Evolutionary conservation across 2,797 vertebrate species (phyloP).

Genomic region (Sebastes umbrosus): DNA sequence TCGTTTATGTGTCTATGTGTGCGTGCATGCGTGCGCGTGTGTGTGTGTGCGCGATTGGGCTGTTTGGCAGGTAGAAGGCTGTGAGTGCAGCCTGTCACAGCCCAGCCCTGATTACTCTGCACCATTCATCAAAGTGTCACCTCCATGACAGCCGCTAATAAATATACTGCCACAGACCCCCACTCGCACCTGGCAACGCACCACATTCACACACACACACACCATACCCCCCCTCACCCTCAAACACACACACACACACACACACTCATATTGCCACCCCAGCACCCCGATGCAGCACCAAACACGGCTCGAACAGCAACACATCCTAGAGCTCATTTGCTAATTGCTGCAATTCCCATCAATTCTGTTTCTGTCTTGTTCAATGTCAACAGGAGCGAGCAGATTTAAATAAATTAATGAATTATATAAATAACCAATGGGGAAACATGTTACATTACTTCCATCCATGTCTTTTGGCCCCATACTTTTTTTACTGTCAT

Average conservation of each 20-base stretch:
- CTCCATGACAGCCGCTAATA: constrained; percentile 99
- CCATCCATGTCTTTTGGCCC: constrained; percentile 19
- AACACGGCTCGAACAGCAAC: constrained; percentile 83
- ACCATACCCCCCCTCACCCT: not conserved
- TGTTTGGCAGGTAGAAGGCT: constrained; percentile 93
- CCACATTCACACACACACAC: constrained; percentile 50
- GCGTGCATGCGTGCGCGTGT: not conserved
- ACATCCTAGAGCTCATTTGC: constrained; percentile 96
- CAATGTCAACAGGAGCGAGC: constrained; percentile 84
- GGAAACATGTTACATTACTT: constrained; percentile 45
- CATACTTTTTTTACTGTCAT: not conserved
- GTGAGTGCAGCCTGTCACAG: constrained; percentile 94
- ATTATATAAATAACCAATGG: constrained; percentile 67
- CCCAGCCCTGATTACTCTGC: constrained; percentile 96
- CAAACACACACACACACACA: constrained; percentile 23
- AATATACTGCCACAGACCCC: constrained; percentile 98
- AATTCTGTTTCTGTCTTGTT: constrained; percentile 95
- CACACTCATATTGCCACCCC: constrained; percentile 50
- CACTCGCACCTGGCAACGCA: constrained; percentile 92
- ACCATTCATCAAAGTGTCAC: constrained; percentile 99
- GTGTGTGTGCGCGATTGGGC: constrained; percentile 81
- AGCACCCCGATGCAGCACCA: constrained; percentile 70
- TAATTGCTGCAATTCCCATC: constrained; percentile 99
- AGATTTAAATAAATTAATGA: constrained; percentile 61
- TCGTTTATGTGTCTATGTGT: constrained; percentile 27